Evolutionary conservation across 2,888 invertebrate genomes (phyloP).

Genomic region (Pemphredon lugubris): DNA sequence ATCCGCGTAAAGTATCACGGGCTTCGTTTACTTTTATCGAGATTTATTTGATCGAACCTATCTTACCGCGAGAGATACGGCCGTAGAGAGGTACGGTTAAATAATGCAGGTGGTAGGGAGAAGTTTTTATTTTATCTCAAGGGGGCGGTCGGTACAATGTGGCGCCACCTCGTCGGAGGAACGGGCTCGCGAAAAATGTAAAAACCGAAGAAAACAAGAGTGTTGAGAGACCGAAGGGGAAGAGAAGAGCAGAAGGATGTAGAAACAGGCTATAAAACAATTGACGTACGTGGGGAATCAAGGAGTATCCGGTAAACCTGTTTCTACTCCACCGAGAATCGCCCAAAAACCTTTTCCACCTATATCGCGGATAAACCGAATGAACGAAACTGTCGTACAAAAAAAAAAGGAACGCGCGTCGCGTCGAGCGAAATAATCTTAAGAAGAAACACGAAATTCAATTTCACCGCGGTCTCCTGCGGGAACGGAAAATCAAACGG

Average conservation of each 20-base stretch:
- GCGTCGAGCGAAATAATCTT: not conserved
- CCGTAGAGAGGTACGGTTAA: slow-evolving; percentile 23
- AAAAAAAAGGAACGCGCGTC: not conserved
- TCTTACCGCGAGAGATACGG: slow-evolving; percentile 4
- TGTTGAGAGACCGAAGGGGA: slow-evolving; percentile 29
- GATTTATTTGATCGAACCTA: slow-evolving; percentile 4
- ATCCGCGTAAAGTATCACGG: not conserved
- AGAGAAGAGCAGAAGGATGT: not conserved
- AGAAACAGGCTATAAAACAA: slow-evolving; percentile 65
- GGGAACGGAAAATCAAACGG: no score
- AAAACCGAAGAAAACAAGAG: slow-evolving; percentile 53
- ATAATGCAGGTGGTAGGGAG: slow-evolving; percentile 20
- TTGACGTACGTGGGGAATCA: slow-evolving; percentile 61
- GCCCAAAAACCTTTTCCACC: slow-evolving; percentile 15
- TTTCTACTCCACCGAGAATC: slow-evolving; percentile 44
- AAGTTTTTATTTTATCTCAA: slow-evolving; percentile 38
- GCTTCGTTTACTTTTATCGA: not conserved
- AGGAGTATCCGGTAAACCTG: slow-evolving; percentile 65
- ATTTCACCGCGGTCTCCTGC: no score
- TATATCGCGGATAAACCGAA: not conserved
- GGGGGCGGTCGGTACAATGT: slow-evolving; percentile 38
- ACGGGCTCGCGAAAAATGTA: slow-evolving; percentile 14
- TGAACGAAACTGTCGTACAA: not conserved
- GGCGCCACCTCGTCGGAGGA: slow-evolving; percentile 63
- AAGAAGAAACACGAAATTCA: no score